Conservation (phyloP, 2,113 vertebrate genomes). For the Crypturellus undulatus region DNA sequence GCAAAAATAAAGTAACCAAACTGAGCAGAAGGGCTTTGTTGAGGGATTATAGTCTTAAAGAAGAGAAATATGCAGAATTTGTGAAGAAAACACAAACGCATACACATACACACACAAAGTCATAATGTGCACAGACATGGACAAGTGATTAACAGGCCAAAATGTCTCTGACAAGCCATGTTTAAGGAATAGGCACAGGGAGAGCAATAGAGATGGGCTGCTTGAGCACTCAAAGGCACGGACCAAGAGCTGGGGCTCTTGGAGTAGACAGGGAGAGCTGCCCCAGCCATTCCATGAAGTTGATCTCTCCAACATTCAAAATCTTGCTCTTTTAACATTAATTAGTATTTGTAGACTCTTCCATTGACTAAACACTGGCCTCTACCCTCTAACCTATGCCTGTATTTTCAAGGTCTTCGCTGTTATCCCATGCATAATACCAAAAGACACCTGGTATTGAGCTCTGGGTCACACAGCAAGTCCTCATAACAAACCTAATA, state of each 20-base stretch:
- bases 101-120: no score
- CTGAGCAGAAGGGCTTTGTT: neutral
- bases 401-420: accelerated
- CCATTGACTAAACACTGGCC: neutral
- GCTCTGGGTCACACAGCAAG: neutral
- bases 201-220: neutral
- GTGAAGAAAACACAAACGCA: neutral
- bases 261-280: neutral
- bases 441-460: neutral
- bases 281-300: accelerated
- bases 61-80: neutral
- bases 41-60: neutral
- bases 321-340: neutral
- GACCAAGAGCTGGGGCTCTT: neutral
- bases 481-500: neutral
- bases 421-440: neutral
- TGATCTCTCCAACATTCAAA: neutral
- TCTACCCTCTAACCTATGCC: accelerated
- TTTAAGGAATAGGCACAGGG: neutral
- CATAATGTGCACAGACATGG: neutral
- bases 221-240: accelerated
- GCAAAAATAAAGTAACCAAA: neutral
- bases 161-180: accelerated
- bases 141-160: neutral
- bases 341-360: neutral